phyloP scores from a whole-genome alignment of 2,888 invertebrate species.

The Drosophila infuscata region DNA sequence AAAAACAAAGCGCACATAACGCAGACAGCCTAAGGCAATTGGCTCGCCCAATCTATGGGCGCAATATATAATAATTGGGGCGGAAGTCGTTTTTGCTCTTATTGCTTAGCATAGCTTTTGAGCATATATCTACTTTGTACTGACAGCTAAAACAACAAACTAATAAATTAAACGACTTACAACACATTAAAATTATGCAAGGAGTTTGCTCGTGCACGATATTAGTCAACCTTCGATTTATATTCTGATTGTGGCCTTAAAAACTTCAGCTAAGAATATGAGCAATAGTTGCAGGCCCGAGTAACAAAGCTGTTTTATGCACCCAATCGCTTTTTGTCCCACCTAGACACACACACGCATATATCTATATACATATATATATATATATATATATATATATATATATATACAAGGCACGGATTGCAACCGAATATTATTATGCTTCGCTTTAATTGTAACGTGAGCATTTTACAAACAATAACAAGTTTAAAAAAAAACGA shows the following conservation, averaged over 20 bases:
- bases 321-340: slow-evolving; percentile 16
- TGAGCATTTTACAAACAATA: slow-evolving; percentile 44
- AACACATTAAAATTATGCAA: slow-evolving; percentile 41
- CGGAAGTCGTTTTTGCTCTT: slow-evolving; percentile 45
- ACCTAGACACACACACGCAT: slow-evolving; percentile 23
- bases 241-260: slow-evolving; percentile 8
- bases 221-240: slow-evolving; percentile 35
- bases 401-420: neutral
- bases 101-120: slow-evolving; percentile 19
- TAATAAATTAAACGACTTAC: slow-evolving; percentile 46
- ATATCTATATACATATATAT: neutral
- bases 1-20: slow-evolving; percentile 29
- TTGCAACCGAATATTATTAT: slow-evolving; percentile 20
- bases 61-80: slow-evolving; percentile 42
- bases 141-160: slow-evolving; percentile 37
- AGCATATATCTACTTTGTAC: slow-evolving; percentile 19
- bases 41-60: slow-evolving; percentile 40
- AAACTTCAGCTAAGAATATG: slow-evolving; percentile 34
- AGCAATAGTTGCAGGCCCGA: slow-evolving; percentile 4
- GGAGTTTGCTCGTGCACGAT: slow-evolving; percentile 27
- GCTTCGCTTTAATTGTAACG: slow-evolving; percentile 47
- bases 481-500: slow-evolving; percentile 28
- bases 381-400: neutral
- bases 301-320: slow-evolving; percentile 6
- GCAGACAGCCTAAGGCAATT: slow-evolving; percentile 26